A percentile compares a stretch with the other conserved stretches of the same genome.
phyloP scores from a whole-genome alignment of 2,888 invertebrate genomes.

The Andrena haemorrhoa region DNA sequence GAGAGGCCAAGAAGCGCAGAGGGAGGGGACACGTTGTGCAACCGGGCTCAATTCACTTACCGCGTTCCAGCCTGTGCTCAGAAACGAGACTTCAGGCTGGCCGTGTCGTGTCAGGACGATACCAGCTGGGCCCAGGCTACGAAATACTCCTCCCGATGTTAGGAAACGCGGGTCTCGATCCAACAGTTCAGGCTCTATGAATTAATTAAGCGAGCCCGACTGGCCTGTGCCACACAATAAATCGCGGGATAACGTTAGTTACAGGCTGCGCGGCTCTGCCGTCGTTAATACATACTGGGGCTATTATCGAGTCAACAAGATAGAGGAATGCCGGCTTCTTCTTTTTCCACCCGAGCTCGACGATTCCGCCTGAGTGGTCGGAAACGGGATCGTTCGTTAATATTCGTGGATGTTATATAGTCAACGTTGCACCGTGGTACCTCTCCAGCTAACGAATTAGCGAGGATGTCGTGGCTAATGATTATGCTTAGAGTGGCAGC shows the following conservation, averaged over 20 bases:
- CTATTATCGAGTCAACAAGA: neutral
- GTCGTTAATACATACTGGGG: neutral
- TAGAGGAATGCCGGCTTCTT: neutral
- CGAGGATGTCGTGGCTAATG: slow-evolving; percentile 9
- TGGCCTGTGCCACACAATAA: slow-evolving; percentile 5
- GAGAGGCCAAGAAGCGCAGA: slow-evolving; percentile 13
- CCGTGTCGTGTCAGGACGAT: slow-evolving; percentile 43
- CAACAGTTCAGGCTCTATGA: slow-evolving; percentile 3
- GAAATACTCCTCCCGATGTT: slow-evolving; percentile 21
- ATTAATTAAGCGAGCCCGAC: slow-evolving; percentile 26
- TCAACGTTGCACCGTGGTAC: neutral
- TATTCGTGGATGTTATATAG: neutral
- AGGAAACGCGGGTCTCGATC: slow-evolving; percentile 2
- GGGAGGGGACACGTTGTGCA: slow-evolving; percentile 67
- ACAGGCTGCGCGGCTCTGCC: neutral
- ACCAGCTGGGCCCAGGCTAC: slow-evolving; percentile 18
- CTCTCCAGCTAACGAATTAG: slow-evolving; percentile 5
- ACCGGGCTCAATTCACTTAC: slow-evolving; percentile 75
- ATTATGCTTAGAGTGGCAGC: neutral
- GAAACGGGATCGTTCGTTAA: slow-evolving; percentile 12
- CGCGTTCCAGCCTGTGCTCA: slow-evolving; percentile 57
- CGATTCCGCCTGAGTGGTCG: slow-evolving; percentile 1
- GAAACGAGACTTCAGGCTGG: slow-evolving; percentile 56
- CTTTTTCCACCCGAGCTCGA: neutral
- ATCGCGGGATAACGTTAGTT: slow-evolving; percentile 20